Evolutionary conservation across 2,888 invertebrate genomes (phyloP).

Genomic region (Reticulitermes lucifugus): DNA sequence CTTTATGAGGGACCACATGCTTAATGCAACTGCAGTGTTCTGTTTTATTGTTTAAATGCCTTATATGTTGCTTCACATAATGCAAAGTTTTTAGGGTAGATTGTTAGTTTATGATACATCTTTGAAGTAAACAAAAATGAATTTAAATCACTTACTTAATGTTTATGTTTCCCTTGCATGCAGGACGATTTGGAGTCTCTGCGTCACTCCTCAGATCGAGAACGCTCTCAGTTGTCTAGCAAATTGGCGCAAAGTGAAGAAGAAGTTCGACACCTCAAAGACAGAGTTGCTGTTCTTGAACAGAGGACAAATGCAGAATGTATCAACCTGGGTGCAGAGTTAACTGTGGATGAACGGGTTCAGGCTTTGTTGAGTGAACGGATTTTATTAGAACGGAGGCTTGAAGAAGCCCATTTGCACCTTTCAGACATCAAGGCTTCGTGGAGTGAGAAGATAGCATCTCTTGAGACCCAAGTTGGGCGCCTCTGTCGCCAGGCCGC

Average conservation of each 20-base stretch:
- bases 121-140: background rate
- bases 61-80: background rate
- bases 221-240: slow-evolving; percentile 75
- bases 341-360: slow-evolving; percentile 68
- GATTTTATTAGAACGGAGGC: slow-evolving; percentile 77
- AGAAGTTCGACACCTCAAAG: slow-evolving; percentile 77
- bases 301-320: slow-evolving; percentile 61
- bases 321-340: slow-evolving; percentile 55
- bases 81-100: background rate
- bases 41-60: background rate
- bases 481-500: slow-evolving; percentile 85
- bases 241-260: slow-evolving; percentile 81
- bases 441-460: slow-evolving; percentile 91
- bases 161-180: background rate
- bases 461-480: slow-evolving; percentile 90
- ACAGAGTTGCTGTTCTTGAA: slow-evolving; percentile 70
- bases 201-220: slow-evolving; percentile 79
- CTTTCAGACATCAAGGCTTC: slow-evolving; percentile 90
- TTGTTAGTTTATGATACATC: background rate
- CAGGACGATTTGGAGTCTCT: slow-evolving; percentile 85
- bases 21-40: background rate
- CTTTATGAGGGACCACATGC: background rate
- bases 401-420: slow-evolving; percentile 88
- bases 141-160: background rate
- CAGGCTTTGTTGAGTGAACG: slow-evolving; percentile 71